These are phyloP conservation scores for Lepidocolaptes lacrymiger DNA, from an alignment of 2,797 vertebrate genomes.

Conservation along the genomic window DNA sequence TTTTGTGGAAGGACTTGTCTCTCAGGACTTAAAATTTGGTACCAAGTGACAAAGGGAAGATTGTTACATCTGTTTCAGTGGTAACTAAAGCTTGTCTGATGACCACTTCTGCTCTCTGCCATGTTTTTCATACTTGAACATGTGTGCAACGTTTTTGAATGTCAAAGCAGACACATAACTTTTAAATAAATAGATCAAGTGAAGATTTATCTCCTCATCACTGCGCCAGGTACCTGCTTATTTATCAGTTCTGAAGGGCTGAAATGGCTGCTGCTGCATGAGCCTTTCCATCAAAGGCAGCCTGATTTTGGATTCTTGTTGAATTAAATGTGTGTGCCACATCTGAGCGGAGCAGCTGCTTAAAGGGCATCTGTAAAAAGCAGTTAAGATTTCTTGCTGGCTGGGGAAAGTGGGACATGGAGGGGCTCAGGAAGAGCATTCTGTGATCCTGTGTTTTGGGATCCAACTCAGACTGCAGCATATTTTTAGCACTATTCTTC, in stretches of 20 bases:
- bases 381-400: background rate
- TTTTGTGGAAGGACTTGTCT: background rate
- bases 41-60: background rate
- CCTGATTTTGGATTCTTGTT: background rate
- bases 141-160: background rate
- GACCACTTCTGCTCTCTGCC: background rate
- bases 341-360: background rate
- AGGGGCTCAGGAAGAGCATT: background rate
- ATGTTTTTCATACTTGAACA: background rate
- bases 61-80: background rate
- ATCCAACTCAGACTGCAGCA: background rate
- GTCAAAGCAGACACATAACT: background rate
- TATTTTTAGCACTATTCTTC: constrained; percentile 18
- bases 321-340: background rate
- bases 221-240: background rate
- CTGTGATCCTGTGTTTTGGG: background rate
- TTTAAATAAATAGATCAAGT: background rate
- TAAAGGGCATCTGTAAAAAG: background rate
- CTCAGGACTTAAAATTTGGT: background rate
- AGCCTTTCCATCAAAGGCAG: background rate
- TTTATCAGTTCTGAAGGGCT: background rate
- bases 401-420: background rate
- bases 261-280: background rate
- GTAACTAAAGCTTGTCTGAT: background rate
- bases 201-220: background rate